Evolutionary conservation across 1,140 invertebrate species (phyloP).

Genomic region (Pogonus chalceus): DNA sequence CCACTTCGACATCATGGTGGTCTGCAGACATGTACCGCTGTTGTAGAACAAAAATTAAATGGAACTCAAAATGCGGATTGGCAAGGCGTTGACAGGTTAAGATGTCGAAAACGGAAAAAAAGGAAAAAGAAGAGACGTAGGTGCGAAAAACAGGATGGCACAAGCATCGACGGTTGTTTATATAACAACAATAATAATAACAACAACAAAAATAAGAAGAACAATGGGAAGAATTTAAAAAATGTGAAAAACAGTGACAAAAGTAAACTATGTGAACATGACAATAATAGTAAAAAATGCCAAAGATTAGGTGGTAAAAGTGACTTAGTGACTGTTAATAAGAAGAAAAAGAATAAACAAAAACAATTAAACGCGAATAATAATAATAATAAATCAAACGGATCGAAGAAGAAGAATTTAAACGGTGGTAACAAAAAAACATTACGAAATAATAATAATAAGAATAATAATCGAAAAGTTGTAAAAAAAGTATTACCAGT

Average conservation of each 20-base stretch:
- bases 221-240: no score
- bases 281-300: slow-evolving; percentile 30
- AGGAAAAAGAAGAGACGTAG: slow-evolving; percentile 33
- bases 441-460: slow-evolving; percentile 24
- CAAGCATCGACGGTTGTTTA: slow-evolving; percentile 23
- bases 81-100: slow-evolving; percentile 5
- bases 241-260: slow-evolving; percentile 16
- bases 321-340: slow-evolving; percentile 11
- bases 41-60: background rate
- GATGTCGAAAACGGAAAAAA: slow-evolving; percentile 30
- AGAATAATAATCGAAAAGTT: slow-evolving; percentile 26
- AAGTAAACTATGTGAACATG: slow-evolving; percentile 27
- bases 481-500: slow-evolving; percentile 4
- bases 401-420: slow-evolving; percentile 25
- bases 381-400: no score
- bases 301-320: slow-evolving; percentile 29
- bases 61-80: background rate
- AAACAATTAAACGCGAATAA: slow-evolving; percentile 22
- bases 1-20: slow-evolving; percentile 8
- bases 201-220: slow-evolving; percentile 19
- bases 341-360: slow-evolving; percentile 18
- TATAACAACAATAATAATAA: slow-evolving; percentile 19
- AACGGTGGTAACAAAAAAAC: background rate
- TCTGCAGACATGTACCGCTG: slow-evolving; percentile 11
- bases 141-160: slow-evolving; percentile 19